These are phyloP conservation scores for Spondyliosoma cantharus DNA, from an alignment of 2,797 vertebrate genomes.

Conservation along the genomic window DNA sequence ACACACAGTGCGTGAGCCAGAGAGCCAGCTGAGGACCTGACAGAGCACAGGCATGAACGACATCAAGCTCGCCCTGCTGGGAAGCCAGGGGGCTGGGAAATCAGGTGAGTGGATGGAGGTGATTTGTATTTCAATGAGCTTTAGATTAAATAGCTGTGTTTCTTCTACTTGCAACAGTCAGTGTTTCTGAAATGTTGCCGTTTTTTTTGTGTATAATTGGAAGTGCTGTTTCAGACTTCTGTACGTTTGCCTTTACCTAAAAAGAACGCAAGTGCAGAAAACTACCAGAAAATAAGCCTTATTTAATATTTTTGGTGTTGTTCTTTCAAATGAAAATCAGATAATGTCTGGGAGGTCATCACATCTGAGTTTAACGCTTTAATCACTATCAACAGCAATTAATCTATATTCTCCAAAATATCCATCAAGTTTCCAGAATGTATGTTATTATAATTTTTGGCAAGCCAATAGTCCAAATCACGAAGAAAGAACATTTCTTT, in stretches of 20 bases:
- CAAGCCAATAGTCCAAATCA: neutral
- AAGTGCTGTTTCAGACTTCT: neutral
- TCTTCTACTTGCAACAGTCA: neutral
- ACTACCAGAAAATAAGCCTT: neutral
- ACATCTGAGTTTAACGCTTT: neutral
- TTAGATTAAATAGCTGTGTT: neutral
- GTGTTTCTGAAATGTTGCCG: neutral
- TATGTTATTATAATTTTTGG: no score
- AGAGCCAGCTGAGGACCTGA: slow-evolving; percentile 58
- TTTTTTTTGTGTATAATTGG: neutral
- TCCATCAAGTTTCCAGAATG: neutral
- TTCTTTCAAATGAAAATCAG: no score
- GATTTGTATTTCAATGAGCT: neutral
- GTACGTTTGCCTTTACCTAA: neutral
- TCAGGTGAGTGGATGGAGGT: slow-evolving; percentile 71
- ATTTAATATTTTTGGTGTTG: neutral
- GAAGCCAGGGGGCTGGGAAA: slow-evolving; percentile 80
- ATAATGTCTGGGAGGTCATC: neutral
- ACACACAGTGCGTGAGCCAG: slow-evolving; percentile 31
- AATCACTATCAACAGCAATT: neutral
- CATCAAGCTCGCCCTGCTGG: slow-evolving; percentile 83
- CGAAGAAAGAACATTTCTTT: no score
- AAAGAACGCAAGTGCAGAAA: neutral
- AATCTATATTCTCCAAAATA: neutral
- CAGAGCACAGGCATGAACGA: slow-evolving; percentile 75